phyloP scores from a whole-genome alignment of 2,888 invertebrate species.

The Synergus japonicus region DNA sequence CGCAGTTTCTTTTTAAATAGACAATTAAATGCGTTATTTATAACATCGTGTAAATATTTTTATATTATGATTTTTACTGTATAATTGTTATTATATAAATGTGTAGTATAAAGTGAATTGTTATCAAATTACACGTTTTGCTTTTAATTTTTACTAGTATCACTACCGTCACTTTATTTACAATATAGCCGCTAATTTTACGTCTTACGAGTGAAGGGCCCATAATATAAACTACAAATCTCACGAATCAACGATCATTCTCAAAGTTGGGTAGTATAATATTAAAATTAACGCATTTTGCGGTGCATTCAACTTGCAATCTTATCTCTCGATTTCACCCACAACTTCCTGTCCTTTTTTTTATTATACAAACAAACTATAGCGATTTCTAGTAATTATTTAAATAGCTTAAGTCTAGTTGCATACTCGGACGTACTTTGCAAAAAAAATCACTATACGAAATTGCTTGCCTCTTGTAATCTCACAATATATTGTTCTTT shows the following conservation, averaged over 20 bases:
- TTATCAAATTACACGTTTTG: constrained; percentile 17
- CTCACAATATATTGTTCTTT: background rate
- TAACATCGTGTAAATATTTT: constrained; percentile 58
- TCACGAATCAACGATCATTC: constrained; percentile 6
- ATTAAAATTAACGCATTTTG: background rate
- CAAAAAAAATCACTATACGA: background rate
- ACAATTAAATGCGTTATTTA: constrained; percentile 56
- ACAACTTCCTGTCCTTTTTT: background rate
- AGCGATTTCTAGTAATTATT: background rate
- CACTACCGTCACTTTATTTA: constrained; percentile 50
- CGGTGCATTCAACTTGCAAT: background rate
- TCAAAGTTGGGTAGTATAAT: background rate
- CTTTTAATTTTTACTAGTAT: constrained; percentile 37
- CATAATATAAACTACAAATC: background rate
- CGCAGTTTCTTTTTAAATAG: constrained; percentile 51
- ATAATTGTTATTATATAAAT: constrained; percentile 47
- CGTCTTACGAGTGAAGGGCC: constrained; percentile 2
- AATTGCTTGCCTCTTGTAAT: background rate
- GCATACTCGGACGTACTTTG: background rate
- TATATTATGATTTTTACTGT: constrained; percentile 46
- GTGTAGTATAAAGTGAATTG: constrained; percentile 43
- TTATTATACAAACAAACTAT: background rate
- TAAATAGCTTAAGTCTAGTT: background rate
- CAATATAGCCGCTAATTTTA: constrained; percentile 46
- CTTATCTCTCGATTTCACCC: background rate